Base-by-base conservation (phyloP, 2,797 vertebrate species). In the Tachyglossus aculeatus region DNA sequence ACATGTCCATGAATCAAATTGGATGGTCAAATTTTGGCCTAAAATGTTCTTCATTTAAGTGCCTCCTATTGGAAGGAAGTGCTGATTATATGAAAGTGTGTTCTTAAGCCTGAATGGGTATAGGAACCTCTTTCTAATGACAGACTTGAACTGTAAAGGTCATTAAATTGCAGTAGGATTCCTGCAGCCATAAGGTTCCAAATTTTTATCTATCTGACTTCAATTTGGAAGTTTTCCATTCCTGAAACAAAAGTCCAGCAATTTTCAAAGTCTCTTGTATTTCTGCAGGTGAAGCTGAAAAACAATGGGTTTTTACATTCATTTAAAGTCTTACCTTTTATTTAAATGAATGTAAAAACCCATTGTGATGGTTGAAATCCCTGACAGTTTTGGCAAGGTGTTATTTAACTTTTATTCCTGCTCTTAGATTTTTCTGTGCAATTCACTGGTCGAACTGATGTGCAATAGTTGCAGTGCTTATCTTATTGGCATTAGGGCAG, bases 1-100 rank as follows among this genome's bases (percentile, higher is more conserved):
- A 84, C 83, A 80, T 85, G 80, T 88, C 86, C 41, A 2, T 76
- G 83, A 22, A 82, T 85, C 70, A 82, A 86, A 82, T 81, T 87
- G 86, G 72, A 76, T 84, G 54, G 66, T 78, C 75, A 85, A 82
- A 82, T 84, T 86, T 85, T 78, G 74, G 79, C 69, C 68, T 22
- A 60, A 78, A 63, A 82, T 29, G 8, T 31, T 29, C 24, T 48
- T 10, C 27, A 9, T 18, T 29, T 48, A 29, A 31, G 31, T 19
- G 27, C 15, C 16, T 5, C 25, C 16, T 27, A 19, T 10, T 29
- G 19, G 24, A 47, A 48, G 25, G 19, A 4, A 31, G 25, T 48
- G 11, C 16, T 48, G 25, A 18, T n/a, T 11, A 48, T 48, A 48
- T 48, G 25, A 31, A 27, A n/a, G 27, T 13, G 31, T 48, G 31